Evolutionary conservation across 2,113 vertebrate species (phyloP), one percentile per base, ranked within the genome.

Genomic region (Limnothrissa miodon): DNA sequence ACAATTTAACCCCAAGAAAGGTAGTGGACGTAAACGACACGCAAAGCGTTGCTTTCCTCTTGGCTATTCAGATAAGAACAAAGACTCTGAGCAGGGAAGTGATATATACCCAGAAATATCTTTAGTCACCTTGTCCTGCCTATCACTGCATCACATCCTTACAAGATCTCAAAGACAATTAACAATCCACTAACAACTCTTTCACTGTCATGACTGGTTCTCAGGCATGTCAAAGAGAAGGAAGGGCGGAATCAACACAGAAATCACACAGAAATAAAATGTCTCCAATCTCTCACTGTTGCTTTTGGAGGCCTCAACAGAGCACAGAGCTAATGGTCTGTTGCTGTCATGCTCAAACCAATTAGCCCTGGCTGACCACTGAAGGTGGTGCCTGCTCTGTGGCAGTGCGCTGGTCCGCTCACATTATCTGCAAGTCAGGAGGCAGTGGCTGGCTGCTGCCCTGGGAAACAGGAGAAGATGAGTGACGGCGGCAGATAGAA

Each of bases 261-360:
- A n/a, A n/a, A n/a, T 66, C 59, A 66, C n/a, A 66, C n/a, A 66
- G 11, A 33, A 53, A 53, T 1, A 66, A 66, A 25, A 66, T 66
- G 9, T 15, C 62, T 4, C 17, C 25, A 29, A 70, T 70, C 62
- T 29, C 9, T 6, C 59, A 66, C 23, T 11, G 59, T 70, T 10
- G 59, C 59, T 66, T 36, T 36, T 15, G 15, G 62, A 29, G 10
- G 36, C 62, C 13, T 78, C 45, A 82, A 86, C 85, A 51, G 70
- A 70, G 83, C 84, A 80, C 80, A 86, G 45, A 80, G 80, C 88
- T 92, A 91, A 92, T 91, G 88, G 86, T 89, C 86, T 83, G 85
- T 91, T 86, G 81, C 88, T 88, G 86, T 92, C 81, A 86, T 88
- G 91, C 86, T 88, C 89, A 91, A 91, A 91, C 88, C 89, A 93